Conservation (phyloP, 1,140 invertebrate genomes). For the Lycorma delicatula region DNA sequence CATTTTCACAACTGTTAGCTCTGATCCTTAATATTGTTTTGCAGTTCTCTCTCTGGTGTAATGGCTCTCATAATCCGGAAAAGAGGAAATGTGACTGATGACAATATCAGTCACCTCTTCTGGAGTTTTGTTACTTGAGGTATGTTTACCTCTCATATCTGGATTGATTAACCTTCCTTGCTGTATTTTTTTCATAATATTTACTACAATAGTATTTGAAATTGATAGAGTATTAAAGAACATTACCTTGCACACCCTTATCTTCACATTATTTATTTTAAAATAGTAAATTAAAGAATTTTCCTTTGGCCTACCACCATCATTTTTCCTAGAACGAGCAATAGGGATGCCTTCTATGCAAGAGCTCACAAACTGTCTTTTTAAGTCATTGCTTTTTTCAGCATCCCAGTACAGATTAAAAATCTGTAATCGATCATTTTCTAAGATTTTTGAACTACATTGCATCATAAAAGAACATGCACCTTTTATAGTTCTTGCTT, state of each 20-base stretch:
- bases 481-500: constrained; percentile 5
- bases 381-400: constrained; percentile 5
- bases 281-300: constrained; percentile 13
- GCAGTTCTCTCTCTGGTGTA: constrained; percentile 14
- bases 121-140: constrained; percentile 12
- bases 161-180: constrained; percentile 12
- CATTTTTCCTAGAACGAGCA: constrained; percentile 8
- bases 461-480: constrained; percentile 11
- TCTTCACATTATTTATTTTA: constrained; percentile 2
- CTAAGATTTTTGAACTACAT: background rate
- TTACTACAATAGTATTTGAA: constrained; percentile 11
- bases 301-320: background rate
- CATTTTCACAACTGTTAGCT: constrained; percentile 16
- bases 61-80: constrained; percentile 14
- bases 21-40: constrained; percentile 9
- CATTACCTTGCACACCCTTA: constrained; percentile 13
- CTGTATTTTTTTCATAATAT: constrained; percentile 17
- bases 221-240: constrained; percentile 15
- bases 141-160: constrained; percentile 15
- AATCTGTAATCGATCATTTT: constrained; percentile 7
- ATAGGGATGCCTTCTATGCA: constrained; percentile 8
- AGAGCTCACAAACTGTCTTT: constrained; percentile 11
- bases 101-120: constrained; percentile 12
- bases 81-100: constrained; percentile 13
- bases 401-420: constrained; percentile 9